phyloP scores from a whole-genome alignment of 2,113 vertebrate genomes.

The Hymenochirus boettgeri region DNA sequence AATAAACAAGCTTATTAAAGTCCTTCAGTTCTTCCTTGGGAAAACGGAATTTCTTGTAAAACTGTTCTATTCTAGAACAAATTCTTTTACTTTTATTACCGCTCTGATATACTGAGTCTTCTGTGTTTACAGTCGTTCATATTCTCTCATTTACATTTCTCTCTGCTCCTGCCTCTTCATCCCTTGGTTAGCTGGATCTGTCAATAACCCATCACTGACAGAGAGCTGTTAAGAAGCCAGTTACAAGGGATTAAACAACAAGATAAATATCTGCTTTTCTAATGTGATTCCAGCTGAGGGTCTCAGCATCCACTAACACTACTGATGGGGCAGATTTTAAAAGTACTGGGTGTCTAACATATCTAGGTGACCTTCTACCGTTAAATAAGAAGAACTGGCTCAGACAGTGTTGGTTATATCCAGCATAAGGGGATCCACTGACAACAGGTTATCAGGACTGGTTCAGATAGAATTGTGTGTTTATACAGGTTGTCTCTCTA shows the following conservation, averaged over 20 bases:
- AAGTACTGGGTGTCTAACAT: conserved; percentile 1
- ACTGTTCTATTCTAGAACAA: no score
- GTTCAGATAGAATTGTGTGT: neutral
- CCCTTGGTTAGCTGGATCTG: neutral
- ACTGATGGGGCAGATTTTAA: neutral
- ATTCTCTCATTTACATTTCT: no score
- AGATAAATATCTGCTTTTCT: conserved; percentile 38
- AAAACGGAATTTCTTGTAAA: no score
- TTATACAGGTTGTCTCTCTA: neutral
- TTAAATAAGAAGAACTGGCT: neutral
- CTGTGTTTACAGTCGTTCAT: no score
- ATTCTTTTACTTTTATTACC: no score
- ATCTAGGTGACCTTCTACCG: neutral
- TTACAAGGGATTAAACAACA: conserved; percentile 16
- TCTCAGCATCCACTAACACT: neutral
- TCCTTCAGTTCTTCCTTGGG: no score
- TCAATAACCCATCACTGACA: conserved; percentile 41
- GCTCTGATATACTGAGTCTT: no score
- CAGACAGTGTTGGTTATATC: neutral
- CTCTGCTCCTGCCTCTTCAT: neutral
- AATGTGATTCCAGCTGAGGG: conserved; percentile 5
- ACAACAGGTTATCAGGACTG: neutral
- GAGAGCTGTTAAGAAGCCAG: conserved; percentile 17
- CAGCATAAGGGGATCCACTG: neutral
- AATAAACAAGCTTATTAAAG: no score